A percentile compares a stretch with the other conserved stretches of the same genome.
These are phyloP conservation scores for Idaea dimidiata DNA, from an alignment of 2,888 invertebrate genomes.

Conservation along the genomic window DNA sequence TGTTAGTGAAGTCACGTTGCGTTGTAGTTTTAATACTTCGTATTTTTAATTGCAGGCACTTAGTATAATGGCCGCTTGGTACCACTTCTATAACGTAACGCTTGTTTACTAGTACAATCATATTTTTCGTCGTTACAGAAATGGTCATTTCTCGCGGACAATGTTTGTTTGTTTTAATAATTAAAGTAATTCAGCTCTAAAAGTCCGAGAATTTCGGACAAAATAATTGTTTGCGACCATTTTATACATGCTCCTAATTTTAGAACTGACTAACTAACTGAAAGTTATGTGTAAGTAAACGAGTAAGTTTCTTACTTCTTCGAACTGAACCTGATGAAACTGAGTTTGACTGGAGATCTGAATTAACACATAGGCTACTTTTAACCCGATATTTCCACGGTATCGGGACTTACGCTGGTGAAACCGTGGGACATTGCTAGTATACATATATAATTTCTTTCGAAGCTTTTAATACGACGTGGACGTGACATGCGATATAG, in stretches of 20 bases:
- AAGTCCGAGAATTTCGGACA: neutral
- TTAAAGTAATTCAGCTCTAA: neutral
- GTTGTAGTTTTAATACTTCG: slow-evolving; percentile 19
- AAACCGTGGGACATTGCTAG: too few species aligned
- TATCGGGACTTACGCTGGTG: too few species aligned
- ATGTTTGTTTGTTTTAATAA: neutral
- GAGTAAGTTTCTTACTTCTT: too few species aligned
- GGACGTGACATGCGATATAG: too few species aligned
- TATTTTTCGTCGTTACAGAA: neutral
- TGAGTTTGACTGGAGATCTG: too few species aligned
- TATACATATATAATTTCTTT: neutral
- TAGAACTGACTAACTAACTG: too few species aligned
- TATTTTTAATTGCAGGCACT: slow-evolving; percentile 23
- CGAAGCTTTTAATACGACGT: too few species aligned
- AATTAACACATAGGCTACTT: too few species aligned
- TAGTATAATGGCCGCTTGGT: slow-evolving; percentile 23
- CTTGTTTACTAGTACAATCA: neutral
- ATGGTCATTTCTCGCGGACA: neutral
- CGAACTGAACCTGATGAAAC: too few species aligned
- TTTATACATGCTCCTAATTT: neutral
- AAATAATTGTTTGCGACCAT: neutral
- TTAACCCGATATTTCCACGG: too few species aligned
- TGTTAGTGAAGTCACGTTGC: slow-evolving; percentile 5
- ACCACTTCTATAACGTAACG: slow-evolving; percentile 10
- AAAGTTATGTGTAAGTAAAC: too few species aligned